Evolutionary conservation across 2,113 vertebrate genomes (phyloP).

Genomic region (Corythornis cristatus): DNA sequence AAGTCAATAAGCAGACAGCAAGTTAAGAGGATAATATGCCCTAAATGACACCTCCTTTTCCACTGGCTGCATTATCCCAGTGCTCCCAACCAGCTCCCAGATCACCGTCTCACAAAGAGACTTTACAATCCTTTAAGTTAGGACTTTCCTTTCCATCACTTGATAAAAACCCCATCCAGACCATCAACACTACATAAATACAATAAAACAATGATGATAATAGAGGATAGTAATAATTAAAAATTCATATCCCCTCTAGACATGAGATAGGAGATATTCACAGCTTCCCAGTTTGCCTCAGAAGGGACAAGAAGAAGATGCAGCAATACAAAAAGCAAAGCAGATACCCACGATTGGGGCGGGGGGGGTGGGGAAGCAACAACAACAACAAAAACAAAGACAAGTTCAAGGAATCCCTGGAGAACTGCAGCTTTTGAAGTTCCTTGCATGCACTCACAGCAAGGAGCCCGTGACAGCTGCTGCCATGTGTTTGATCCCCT

Average conservation of each 20-base stretch:
- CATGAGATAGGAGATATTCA: background rate
- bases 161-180: background rate
- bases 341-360: background rate
- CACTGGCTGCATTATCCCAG: background rate
- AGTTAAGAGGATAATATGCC: background rate
- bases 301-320: background rate
- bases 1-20: background rate
- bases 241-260: conserved; percentile 16
- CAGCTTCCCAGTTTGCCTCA: background rate
- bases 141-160: background rate
- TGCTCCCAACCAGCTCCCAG: background rate
- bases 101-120: background rate
- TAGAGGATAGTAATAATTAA: conserved; percentile 2
- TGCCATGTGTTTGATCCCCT: background rate
- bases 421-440: conserved; percentile 54
- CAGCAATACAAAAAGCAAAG: background rate
- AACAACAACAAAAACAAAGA: conserved; percentile 27
- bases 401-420: conserved; percentile 42
- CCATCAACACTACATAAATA: background rate
- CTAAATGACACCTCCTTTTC: background rate
- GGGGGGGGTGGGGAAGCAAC: background rate
- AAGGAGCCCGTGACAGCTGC: conserved; percentile 37
- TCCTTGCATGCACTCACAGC: background rate
- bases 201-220: conserved; percentile 23
- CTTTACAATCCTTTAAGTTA: background rate